Percentiles rank a stretch among this genome's conserved stretches.
Evolutionary conservation across 2,888 invertebrate species (phyloP).

Genomic region (Himalopsyche tibetana): DNA sequence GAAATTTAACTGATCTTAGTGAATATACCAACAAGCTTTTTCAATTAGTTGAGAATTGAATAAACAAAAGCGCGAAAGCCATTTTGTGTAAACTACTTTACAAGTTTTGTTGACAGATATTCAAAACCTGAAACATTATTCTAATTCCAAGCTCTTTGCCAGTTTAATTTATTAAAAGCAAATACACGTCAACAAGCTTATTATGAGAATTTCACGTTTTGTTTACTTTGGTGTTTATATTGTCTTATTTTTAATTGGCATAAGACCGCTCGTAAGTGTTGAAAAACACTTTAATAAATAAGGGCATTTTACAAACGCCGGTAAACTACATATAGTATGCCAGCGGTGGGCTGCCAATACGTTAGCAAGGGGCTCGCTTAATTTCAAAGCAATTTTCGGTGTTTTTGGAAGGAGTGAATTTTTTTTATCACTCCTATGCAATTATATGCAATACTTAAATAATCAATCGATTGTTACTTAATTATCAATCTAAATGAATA

Average conservation of each 20-base stretch:
- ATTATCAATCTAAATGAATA: too few species aligned
- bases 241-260: neutral
- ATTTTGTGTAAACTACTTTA: neutral
- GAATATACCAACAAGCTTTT: slow-evolving; percentile 1
- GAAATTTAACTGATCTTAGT: neutral
- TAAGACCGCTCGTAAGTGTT: too few species aligned
- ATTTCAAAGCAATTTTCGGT: too few species aligned
- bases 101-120: slow-evolving; percentile 30
- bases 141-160: neutral
- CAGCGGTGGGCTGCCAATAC: too few species aligned
- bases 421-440: too few species aligned
- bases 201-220: neutral
- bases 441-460: too few species aligned
- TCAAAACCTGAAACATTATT: slow-evolving; percentile 2
- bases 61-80: slow-evolving; percentile 11
- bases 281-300: too few species aligned
- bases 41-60: slow-evolving; percentile 14
- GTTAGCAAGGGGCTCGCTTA: too few species aligned
- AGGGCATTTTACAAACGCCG: too few species aligned
- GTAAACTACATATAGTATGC: too few species aligned
- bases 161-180: slow-evolving; percentile 2
- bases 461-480: too few species aligned
- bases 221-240: neutral
- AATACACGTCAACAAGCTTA: neutral
- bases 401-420: too few species aligned